Evolutionary conservation across 2,888 invertebrate genomes (phyloP).

Genomic region (Ariolimax columbianus): DNA sequence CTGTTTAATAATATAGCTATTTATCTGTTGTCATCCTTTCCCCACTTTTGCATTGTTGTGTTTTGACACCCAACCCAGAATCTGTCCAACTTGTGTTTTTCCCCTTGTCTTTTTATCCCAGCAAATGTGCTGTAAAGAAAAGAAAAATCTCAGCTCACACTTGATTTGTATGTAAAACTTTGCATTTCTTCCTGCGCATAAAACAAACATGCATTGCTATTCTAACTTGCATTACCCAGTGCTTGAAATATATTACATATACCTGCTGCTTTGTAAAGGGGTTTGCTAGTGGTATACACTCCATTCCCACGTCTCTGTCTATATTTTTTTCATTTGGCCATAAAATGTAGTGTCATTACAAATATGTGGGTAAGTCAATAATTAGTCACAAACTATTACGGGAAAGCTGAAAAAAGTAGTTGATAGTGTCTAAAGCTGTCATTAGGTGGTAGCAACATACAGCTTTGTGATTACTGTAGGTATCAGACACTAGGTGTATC

Average conservation of each 20-base stretch:
- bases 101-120: not conserved
- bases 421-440: no score
- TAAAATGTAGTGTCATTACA: no score
- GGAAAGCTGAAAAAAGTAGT: no score
- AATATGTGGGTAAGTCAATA: no score
- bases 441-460: no score
- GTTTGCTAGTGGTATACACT: not conserved
- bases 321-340: no score
- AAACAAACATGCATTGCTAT: not conserved
- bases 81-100: not conserved
- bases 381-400: no score
- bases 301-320: not conserved
- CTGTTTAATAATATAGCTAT: not conserved
- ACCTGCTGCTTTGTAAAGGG: not conserved
- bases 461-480: no score
- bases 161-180: conserved; percentile 31
- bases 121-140: conserved; percentile 28
- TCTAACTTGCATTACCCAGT: not conserved
- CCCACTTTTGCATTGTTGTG: not conserved
- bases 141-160: conserved; percentile 21
- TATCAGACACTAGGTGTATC: no score
- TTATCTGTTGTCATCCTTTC: not conserved
- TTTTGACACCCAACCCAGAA: not conserved
- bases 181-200: not conserved
- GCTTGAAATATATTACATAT: not conserved